phyloP scores from a whole-genome alignment of 2,113 vertebrate species.

The Notothenia rossii region DNA sequence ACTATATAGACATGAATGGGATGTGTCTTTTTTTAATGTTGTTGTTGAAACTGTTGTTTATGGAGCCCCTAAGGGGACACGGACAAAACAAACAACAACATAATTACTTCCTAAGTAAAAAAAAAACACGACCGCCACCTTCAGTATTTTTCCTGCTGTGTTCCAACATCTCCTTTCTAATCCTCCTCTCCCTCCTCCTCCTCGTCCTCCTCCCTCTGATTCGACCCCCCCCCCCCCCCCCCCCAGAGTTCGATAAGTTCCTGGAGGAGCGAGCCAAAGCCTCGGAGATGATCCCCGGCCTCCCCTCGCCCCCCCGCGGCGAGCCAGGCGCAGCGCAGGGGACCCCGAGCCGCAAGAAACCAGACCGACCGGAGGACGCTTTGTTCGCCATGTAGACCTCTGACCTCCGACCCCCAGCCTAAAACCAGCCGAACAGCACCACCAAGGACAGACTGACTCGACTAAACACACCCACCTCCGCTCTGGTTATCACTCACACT shows the following conservation, averaged over 20 bases:
- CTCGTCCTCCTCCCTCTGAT: neutral
- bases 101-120: no score
- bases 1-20: no score
- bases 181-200: neutral
- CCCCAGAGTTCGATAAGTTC: slow-evolving; percentile 96
- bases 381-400: slow-evolving; percentile 91
- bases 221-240: no score
- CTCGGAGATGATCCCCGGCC: slow-evolving; percentile 90
- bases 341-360: slow-evolving; percentile 87
- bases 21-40: no score
- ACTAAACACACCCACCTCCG: slow-evolving; percentile 27
- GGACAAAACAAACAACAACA: no score
- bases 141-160: no score
- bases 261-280: slow-evolving; percentile 98
- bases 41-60: no score
- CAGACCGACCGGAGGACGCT: slow-evolving; percentile 88
- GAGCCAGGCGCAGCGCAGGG: slow-evolving; percentile 81
- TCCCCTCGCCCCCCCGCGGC: slow-evolving; percentile 89
- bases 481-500: slow-evolving; percentile 20
- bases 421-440: slow-evolving; percentile 59
- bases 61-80: no score
- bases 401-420: slow-evolving; percentile 56
- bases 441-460: slow-evolving; percentile 43
- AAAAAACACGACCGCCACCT: no score
- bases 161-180: no score